phyloP scores from a whole-genome alignment of 2,113 vertebrate genomes.

The Chaetura pelagica region DNA sequence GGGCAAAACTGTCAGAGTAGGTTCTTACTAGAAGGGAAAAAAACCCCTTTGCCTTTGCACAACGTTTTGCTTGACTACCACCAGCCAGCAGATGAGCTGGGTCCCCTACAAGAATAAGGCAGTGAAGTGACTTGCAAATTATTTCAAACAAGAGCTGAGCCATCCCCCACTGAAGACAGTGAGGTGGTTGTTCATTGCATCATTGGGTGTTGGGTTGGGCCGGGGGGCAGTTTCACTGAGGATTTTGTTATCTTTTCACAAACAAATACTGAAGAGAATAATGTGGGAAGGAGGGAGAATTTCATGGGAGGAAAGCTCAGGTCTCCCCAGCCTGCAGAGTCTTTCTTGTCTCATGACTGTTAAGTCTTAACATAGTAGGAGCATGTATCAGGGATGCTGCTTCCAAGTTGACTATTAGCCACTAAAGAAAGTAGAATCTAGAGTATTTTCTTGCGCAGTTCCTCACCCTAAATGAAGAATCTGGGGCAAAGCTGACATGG shows the following conservation, averaged over 20 bases:
- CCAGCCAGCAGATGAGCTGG: rapidly evolving
- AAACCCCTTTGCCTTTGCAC: background rate
- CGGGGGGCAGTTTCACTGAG: background rate
- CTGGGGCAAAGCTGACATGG: background rate
- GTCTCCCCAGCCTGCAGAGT: background rate
- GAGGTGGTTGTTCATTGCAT: background rate
- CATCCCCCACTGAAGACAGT: background rate
- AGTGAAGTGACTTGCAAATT: background rate
- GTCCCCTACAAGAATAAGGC: background rate
- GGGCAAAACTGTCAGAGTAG: background rate
- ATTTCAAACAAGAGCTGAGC: background rate
- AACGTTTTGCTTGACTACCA: rapidly evolving
- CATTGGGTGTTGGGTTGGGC: background rate
- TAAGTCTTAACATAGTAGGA: background rate
- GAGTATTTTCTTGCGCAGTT: background rate
- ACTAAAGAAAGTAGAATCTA: background rate
- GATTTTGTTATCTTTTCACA: background rate
- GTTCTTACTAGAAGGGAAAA: background rate
- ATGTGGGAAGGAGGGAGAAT: background rate
- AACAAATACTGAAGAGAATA: background rate
- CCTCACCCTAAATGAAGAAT: background rate
- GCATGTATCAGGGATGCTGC: background rate
- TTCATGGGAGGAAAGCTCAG: background rate
- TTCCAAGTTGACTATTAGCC: background rate
- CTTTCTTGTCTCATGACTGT: background rate